Conservation (phyloP, 2,888 invertebrate genomes). For the Macrosoma leucophasiata region DNA sequence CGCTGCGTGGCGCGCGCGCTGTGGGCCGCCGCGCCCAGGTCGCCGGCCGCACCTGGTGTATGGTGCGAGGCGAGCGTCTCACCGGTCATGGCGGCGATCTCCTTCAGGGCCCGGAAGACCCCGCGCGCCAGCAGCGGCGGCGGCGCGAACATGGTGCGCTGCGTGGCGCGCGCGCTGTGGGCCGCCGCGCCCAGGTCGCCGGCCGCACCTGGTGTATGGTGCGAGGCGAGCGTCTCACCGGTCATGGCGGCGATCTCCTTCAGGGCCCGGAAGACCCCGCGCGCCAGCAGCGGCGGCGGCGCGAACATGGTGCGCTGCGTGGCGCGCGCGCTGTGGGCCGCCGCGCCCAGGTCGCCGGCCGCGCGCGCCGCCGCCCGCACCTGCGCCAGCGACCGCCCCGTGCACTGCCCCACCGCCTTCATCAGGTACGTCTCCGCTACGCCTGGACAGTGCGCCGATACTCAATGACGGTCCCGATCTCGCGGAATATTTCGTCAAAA, state of each 20-base stretch:
- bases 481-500: too few relatives aligned
- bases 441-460: too few relatives aligned
- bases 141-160: constrained; percentile 91
- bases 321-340: constrained; percentile 89
- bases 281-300: constrained; percentile 84
- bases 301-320: constrained; percentile 93
- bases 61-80: constrained; percentile 34
- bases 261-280: constrained; percentile 86
- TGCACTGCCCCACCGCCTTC: constrained; percentile 94
- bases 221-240: constrained; percentile 74
- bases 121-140: constrained; percentile 81
- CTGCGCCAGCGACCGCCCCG: constrained; percentile 89
- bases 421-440: constrained; percentile 95
- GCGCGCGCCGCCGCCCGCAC: constrained; percentile 79
- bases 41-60: constrained; percentile 74
- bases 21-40: constrained; percentile 89
- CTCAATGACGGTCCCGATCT: too few relatives aligned
- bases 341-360: constrained; percentile 92
- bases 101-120: constrained; percentile 82
- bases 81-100: constrained; percentile 91
- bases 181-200: constrained; percentile 62
- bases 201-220: too few relatives aligned
- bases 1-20: constrained; percentile 88
- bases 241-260: constrained; percentile 91
- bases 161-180: constrained; percentile 86